phyloP scores from a whole-genome alignment of 2,113 vertebrate genomes.

The Meleagris gallopavo region DNA sequence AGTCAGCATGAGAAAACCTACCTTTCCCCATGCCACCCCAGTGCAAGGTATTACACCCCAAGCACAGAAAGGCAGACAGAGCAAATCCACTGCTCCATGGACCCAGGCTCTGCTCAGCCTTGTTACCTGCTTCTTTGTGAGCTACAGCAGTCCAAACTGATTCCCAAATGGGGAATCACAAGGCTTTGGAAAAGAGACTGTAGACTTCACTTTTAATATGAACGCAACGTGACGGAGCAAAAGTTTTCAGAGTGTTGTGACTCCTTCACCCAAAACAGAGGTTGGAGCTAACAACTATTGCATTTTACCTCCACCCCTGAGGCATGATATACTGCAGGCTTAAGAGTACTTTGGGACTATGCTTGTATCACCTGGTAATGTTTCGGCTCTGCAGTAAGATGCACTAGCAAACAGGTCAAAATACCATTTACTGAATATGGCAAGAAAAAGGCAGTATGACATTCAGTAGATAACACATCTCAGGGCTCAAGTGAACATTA shows the following conservation, averaged over 20 bases:
- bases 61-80: accelerated
- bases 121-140: not conserved
- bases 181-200: not conserved
- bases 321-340: not conserved
- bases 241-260: not conserved
- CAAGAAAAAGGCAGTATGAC: not conserved
- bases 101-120: not conserved
- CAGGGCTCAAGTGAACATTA: not conserved
- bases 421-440: not conserved
- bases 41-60: not conserved
- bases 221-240: not conserved
- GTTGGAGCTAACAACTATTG: not conserved
- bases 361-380: not conserved
- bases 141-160: not conserved
- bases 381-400: not conserved
- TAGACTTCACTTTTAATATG: not conserved
- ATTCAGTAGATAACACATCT: not conserved
- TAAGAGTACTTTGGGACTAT: not conserved
- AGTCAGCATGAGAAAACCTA: not conserved
- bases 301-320: not conserved
- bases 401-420: not conserved
- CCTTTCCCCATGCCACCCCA: not conserved
- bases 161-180: accelerated
- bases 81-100: accelerated
- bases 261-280: not conserved